These are phyloP conservation scores for Acholoe squamosa DNA, from an alignment of 2,888 invertebrate species.

Conservation along the genomic window DNA sequence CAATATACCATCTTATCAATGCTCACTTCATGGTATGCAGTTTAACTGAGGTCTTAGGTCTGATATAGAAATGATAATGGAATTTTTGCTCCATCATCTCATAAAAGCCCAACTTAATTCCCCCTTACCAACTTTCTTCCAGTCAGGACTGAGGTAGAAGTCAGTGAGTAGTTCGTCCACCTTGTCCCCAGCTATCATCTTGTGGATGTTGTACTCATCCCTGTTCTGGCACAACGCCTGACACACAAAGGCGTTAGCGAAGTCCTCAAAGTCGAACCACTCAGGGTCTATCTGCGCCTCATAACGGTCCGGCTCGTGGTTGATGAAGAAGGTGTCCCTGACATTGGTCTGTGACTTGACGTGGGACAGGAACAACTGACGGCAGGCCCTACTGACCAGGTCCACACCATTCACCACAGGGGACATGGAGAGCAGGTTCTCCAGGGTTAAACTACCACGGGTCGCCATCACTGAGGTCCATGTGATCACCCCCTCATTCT, in stretches of 20 bases:
- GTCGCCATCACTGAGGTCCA: constrained; percentile 44
- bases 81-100: too few species aligned
- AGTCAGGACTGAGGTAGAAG: constrained; percentile 77
- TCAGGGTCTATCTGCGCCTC: constrained; percentile 64
- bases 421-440: constrained; percentile 75
- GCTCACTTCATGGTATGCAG: too few species aligned
- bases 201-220: constrained; percentile 77
- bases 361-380: constrained; percentile 76
- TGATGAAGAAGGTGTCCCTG: constrained; percentile 77
- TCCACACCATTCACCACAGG: constrained; percentile 76
- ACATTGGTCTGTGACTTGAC: constrained; percentile 76
- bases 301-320: constrained; percentile 70
- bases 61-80: too few species aligned
- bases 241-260: constrained; percentile 76
- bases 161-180: constrained; percentile 74
- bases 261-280: constrained; percentile 76
- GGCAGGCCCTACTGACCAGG: constrained; percentile 75
- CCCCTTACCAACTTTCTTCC: constrained; percentile 80
- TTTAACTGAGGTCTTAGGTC: too few species aligned
- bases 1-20: too few species aligned
- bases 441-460: constrained; percentile 71
- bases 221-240: constrained; percentile 75
- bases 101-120: too few species aligned
- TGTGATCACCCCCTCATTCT: constrained; percentile 56
- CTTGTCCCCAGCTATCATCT: constrained; percentile 74